Conservation (phyloP, 2,797 vertebrate species). For the Halcyon smyrnensis region DNA sequence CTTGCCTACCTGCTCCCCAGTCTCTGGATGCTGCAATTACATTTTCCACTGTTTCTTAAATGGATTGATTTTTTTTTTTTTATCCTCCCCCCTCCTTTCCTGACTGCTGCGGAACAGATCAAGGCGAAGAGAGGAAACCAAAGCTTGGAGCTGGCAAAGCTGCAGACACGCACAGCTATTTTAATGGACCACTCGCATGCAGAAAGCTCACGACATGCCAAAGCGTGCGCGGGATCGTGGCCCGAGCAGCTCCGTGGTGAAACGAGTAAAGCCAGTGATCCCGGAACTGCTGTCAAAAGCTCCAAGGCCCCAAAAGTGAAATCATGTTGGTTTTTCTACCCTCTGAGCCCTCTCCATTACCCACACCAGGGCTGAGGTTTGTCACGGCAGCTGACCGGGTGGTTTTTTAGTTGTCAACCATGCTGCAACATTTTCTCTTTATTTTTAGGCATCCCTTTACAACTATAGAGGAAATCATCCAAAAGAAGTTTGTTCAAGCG, state of each 20-base stretch:
- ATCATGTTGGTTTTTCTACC: background rate
- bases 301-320: background rate
- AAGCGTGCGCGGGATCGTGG: background rate
- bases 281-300: background rate
- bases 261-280: background rate
- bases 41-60: background rate
- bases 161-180: background rate
- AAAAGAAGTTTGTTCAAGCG: constrained; percentile 38
- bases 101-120: background rate
- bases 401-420: background rate
- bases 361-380: background rate
- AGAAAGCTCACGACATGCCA: background rate
- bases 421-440: background rate
- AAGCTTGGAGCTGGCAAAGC: constrained; percentile 12
- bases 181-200: background rate
- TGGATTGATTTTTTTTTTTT: accelerated
- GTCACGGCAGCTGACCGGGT: background rate
- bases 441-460: constrained; percentile 27
- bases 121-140: constrained; percentile 1
- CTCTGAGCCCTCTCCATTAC: background rate
- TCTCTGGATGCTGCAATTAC: background rate
- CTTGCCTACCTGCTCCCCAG: background rate
- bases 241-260: accelerated
- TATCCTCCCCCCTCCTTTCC: background rate
- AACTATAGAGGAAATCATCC: constrained; percentile 69